Evolutionary conservation across 2,797 vertebrate species (phyloP).

Genomic region (Intellagama lesueurii): DNA sequence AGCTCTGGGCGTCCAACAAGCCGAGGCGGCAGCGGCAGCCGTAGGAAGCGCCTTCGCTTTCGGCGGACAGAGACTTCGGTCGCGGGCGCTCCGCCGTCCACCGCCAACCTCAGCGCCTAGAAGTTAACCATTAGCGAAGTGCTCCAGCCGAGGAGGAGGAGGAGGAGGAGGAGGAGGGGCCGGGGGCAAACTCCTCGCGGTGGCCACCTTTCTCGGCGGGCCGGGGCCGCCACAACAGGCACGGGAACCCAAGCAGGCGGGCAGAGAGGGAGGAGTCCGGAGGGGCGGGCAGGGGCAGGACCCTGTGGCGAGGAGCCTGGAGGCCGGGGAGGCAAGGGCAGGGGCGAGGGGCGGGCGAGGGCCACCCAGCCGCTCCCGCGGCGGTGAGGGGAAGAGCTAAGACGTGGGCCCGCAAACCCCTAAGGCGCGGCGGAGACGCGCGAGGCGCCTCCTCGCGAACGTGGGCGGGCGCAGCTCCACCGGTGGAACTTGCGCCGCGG

Average conservation of each 20-base stretch:
- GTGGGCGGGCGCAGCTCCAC: neutral
- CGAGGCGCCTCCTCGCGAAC: neutral
- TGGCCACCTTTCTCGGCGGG: neutral
- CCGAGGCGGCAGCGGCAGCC: neutral
- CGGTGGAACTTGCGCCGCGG: neutral
- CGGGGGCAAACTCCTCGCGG: neutral
- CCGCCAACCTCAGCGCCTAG: neutral
- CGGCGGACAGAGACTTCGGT: neutral
- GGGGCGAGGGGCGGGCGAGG: neutral
- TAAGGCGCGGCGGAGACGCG: neutral
- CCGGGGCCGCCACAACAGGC: neutral
- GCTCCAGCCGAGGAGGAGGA: neutral
- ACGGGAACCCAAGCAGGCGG: neutral
- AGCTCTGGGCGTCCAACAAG: neutral
- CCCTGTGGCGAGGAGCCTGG: neutral
- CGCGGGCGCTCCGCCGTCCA: neutral
- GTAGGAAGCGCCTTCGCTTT: neutral
- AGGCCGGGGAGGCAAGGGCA: neutral
- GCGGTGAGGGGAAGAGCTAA: neutral
- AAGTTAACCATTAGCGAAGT: constrained; percentile 16
- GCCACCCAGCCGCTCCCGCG: neutral
- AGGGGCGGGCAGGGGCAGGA: neutral
- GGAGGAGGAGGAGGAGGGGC: too few species aligned
- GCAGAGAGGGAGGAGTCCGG: neutral
- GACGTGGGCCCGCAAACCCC: neutral